phyloP scores from a whole-genome alignment of 2,888 invertebrate genomes.

The Synergus gifuensis region DNA sequence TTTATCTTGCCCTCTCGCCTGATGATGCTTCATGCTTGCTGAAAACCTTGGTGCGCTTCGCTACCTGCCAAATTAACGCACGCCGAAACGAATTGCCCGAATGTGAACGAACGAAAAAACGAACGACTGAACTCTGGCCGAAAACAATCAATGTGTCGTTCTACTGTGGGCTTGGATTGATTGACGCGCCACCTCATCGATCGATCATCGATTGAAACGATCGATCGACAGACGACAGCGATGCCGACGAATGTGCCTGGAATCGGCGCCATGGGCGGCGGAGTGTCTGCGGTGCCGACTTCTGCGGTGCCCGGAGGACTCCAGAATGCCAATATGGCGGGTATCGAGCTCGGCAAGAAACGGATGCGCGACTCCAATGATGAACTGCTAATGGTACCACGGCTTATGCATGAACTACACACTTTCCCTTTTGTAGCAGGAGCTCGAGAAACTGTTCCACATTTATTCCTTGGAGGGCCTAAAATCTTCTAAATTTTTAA shows the following conservation, averaged over 20 bases:
- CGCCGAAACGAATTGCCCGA: slow-evolving; percentile 65
- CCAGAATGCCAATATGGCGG: slow-evolving; percentile 84
- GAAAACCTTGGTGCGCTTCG: slow-evolving; percentile 77
- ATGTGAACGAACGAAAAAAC: slow-evolving; percentile 59
- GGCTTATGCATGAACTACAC: slow-evolving; percentile 78
- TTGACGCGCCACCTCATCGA: slow-evolving; percentile 10
- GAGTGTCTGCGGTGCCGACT: slow-evolving; percentile 76
- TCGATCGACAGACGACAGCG: slow-evolving; percentile 72
- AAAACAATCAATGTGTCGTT: slow-evolving; percentile 48
- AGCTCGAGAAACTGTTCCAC: slow-evolving; percentile 42
- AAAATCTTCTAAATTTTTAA: background rate
- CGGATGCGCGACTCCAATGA: slow-evolving; percentile 93
- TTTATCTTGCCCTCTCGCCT: slow-evolving; percentile 78
- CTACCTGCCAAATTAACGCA: slow-evolving; percentile 78
- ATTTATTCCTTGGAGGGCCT: background rate
- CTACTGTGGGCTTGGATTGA: slow-evolving; percentile 38
- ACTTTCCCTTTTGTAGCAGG: slow-evolving; percentile 59
- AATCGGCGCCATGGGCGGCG: slow-evolving; percentile 74
- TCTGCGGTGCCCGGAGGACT: slow-evolving; percentile 81
- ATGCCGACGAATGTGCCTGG: slow-evolving; percentile 73
- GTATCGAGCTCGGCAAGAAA: slow-evolving; percentile 96
- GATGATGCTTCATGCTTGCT: slow-evolving; percentile 78
- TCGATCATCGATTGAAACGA: slow-evolving; percentile 53
- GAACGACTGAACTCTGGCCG: slow-evolving; percentile 57
- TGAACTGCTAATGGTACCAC: slow-evolving; percentile 96